phyloP scores from a whole-genome alignment of 2,113 vertebrate species.

The Dromas ardeola region DNA sequence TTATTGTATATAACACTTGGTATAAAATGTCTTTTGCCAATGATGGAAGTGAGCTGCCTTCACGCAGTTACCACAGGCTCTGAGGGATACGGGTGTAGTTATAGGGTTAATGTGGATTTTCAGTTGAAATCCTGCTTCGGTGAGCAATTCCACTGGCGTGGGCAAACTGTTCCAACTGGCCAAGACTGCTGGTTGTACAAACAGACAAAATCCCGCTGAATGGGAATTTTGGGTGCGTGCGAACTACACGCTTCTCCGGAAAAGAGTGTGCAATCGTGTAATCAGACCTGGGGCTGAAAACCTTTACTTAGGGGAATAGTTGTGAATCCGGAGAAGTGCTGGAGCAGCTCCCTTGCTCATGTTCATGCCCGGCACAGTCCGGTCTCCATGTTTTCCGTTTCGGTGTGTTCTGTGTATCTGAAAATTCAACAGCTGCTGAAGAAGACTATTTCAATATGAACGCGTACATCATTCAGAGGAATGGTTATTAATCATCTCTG shows the following conservation, averaged over 20 bases:
- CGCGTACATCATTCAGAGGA: not conserved
- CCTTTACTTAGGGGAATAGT: not conserved
- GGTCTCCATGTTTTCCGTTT: not conserved
- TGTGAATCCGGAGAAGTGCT: not conserved
- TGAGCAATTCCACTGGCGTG: not conserved
- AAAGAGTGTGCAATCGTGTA: fast-evolving
- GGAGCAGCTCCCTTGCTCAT: fast-evolving
- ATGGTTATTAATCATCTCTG: not conserved
- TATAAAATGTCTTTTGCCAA: not conserved
- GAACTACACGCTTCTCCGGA: not conserved
- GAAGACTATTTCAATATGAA: not conserved
- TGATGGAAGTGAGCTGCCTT: not conserved
- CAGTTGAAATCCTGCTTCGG: not conserved
- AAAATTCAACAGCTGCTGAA: not conserved
- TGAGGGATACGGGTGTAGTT: not conserved
- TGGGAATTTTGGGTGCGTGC: not conserved
- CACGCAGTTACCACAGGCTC: not conserved
- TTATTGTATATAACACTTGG: not conserved
- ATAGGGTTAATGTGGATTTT: not conserved
- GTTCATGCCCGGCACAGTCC: not conserved
- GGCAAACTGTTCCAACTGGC: not conserved
- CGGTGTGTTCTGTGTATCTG: not conserved
- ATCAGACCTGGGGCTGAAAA: not conserved
- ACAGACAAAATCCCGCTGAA: not conserved
- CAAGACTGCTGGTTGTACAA: not conserved